Conservation (phyloP, 1,140 invertebrate genomes). For the Philotrypesis tridentata region DNA sequence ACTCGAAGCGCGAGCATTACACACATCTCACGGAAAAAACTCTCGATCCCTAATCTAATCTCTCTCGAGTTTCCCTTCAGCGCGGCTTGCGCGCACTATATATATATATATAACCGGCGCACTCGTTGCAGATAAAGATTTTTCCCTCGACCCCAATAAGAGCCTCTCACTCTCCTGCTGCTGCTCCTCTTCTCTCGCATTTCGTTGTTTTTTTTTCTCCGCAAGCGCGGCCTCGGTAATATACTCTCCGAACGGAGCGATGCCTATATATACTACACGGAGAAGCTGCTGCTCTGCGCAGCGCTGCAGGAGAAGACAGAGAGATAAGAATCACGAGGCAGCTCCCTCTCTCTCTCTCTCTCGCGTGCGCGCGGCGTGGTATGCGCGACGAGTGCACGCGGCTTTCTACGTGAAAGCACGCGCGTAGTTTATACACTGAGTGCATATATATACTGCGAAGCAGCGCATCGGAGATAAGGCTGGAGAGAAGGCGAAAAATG, state of each 20-base stretch:
- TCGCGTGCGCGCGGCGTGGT: too few species aligned
- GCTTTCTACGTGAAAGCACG: conserved; percentile 25
- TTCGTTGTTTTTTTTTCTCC: not conserved
- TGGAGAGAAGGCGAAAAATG: not conserved
- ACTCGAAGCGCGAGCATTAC: not conserved
- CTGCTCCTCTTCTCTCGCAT: not conserved
- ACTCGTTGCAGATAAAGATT: conserved; percentile 20
- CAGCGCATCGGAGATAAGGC: not conserved
- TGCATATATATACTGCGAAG: too few species aligned
- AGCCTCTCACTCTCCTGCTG: not conserved
- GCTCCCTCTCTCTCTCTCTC: too few species aligned
- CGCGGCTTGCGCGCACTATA: not conserved
- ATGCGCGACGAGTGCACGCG: not conserved
- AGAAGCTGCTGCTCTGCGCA: too few species aligned
- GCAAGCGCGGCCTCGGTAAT: not conserved
- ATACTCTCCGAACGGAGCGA: conserved; percentile 4
- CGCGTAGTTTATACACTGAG: too few species aligned
- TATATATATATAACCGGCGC: too few species aligned
- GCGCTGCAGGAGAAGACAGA: not conserved
- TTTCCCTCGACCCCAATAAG: not conserved
- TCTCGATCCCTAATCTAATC: conserved; percentile 27
- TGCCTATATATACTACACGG: too few species aligned
- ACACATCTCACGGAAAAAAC: conserved; percentile 4
- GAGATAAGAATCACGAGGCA: conserved; percentile 25
- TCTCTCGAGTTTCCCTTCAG: conserved; percentile 13